These are phyloP conservation scores for Cyrtodaria siliqua DNA, from an alignment of 2,888 invertebrate genomes.

Conservation along the genomic window DNA sequence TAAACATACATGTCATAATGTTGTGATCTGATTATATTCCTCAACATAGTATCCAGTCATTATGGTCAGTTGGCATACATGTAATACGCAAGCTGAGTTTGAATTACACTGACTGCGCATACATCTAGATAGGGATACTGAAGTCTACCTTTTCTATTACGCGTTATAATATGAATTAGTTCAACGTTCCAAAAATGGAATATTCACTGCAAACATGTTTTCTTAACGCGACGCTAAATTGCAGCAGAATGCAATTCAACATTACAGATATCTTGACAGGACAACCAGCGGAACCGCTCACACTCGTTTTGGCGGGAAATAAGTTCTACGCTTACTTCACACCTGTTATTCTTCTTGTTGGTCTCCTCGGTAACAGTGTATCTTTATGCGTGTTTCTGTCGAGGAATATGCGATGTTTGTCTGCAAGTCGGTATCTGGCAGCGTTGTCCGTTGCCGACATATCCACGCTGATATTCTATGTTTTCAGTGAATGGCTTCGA, in stretches of 20 bases:
- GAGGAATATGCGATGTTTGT: constrained; percentile 89
- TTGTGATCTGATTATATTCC: too few relatives aligned
- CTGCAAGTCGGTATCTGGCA: constrained; percentile 92
- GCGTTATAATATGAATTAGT: too few relatives aligned
- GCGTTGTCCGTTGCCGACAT: constrained; percentile 93
- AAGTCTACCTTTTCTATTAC: too few relatives aligned
- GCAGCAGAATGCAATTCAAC: background rate
- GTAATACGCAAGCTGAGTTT: too few relatives aligned
- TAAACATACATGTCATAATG: too few relatives aligned
- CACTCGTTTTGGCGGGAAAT: constrained; percentile 25
- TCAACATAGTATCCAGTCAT: too few relatives aligned
- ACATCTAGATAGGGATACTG: too few relatives aligned
- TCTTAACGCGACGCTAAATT: too few relatives aligned
- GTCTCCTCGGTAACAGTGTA: constrained; percentile 91
- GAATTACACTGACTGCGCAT: too few relatives aligned
- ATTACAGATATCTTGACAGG: background rate
- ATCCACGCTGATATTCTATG: constrained; percentile 89
- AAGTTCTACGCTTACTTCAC: constrained; percentile 89
- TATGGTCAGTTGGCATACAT: too few relatives aligned
- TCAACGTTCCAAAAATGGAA: too few relatives aligned
- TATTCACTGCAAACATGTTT: too few relatives aligned
- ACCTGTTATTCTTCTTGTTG: constrained; percentile 91
- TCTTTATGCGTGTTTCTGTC: constrained; percentile 93
- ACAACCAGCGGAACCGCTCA: background rate
- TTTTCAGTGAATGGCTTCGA: constrained; percentile 82